Evolutionary conservation across 2,797 vertebrate species (phyloP).

Genomic region (Phrynocephalus vlangalii): DNA sequence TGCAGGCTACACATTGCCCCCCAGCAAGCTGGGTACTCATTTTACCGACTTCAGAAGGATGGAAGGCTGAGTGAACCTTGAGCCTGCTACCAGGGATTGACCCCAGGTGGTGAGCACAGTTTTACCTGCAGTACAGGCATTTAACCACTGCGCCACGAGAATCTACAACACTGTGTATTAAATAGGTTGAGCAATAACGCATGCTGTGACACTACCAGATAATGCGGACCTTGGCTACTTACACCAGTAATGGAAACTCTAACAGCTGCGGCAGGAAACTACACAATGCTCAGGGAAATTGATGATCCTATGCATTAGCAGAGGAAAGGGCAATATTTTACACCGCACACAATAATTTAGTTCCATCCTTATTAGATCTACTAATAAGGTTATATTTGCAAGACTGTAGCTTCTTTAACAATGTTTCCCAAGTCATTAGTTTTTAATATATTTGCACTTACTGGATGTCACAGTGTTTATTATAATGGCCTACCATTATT

Average conservation of each 20-base stretch:
- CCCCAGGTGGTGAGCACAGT: too few relatives aligned
- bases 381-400: background rate
- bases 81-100: too few relatives aligned
- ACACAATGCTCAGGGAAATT: background rate
- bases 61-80: too few relatives aligned
- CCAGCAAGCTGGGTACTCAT: too few relatives aligned
- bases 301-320: background rate
- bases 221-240: too few relatives aligned
- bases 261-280: background rate
- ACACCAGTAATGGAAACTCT: background rate
- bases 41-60: too few relatives aligned
- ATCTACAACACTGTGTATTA: background rate
- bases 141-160: too few relatives aligned
- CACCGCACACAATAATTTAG: background rate
- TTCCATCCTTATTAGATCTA: background rate
- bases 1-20: too few relatives aligned
- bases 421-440: conserved; percentile 19
- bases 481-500: conserved; percentile 30
- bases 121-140: too few relatives aligned
- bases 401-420: conserved; percentile 17
- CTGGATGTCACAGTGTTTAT: conserved; percentile 34
- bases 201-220: background rate
- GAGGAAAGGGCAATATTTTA: too few relatives aligned
- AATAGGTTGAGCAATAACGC: background rate
- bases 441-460: conserved; percentile 32